Base-by-base conservation (phyloP, 2,797 vertebrate genomes). In the Alcedo atthis region DNA sequence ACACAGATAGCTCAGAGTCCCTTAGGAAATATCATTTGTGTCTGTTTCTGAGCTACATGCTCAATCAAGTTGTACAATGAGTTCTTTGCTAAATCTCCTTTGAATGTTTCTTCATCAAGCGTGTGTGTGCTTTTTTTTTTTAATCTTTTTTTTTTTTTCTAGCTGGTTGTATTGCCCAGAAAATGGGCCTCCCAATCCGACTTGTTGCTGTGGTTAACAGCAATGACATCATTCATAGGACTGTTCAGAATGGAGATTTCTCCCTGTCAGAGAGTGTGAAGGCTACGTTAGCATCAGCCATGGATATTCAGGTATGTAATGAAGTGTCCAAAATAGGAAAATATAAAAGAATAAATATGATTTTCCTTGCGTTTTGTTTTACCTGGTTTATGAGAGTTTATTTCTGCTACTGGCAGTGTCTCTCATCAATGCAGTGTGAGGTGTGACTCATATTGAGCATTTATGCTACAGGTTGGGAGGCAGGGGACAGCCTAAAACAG, bases 301-400 rank as follows among this genome's bases (percentile, higher is more conserved):
- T 99, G 96, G 99, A 99, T 96, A 99, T 99, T 76, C 99, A 99
- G 98, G 99, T 99, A 92, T 45, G 84, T 37, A 46, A 19, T 40
- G 37, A 89, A 58, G 37, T 58, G 37, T 10, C 13, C n/a, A 48
- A 81, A 77, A 59, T 25, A 10, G 16, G 25, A 55, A 90, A 79
- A 51, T 58, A 59, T 3, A 9, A 25, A 48, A 66, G 53, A 37
- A 2, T 66, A 14, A 5, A 1, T 13, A 7, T 26, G 22, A 28
- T 76, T 74, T 76, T 8, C 15, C 16, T 55, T 55, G 3, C 54
- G 28, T 21, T 75, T 35, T 55, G 22, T 46, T 71, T 22, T 68
- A 0, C 33, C 6, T 61, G 30, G n/a, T 75, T 88, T 74, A 19
- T 40, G 32, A 78, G 32, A 70, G 32, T n/a, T 10, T 55, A 69